Evolutionary conservation across 2,888 invertebrate species (phyloP), one percentile per base, ranked within the genome.

Genomic region (Koerneria pararmatus): DNA sequence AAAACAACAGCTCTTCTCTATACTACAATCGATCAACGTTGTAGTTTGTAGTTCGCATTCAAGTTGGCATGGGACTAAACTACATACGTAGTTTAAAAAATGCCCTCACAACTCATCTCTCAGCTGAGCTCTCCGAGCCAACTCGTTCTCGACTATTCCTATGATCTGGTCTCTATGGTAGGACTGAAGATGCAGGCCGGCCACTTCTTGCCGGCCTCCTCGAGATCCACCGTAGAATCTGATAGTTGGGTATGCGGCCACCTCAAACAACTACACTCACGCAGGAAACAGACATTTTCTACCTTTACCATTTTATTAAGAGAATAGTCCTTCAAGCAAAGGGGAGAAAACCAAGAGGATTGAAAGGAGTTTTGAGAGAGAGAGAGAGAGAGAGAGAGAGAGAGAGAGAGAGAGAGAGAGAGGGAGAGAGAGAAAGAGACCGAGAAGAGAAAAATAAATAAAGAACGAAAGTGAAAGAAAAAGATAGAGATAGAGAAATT

Each of bases 161-260:
- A 63, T 54, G 35, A 63, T 63, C n/a, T 63, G 63, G 41, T 63
- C 63, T n/a, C 63, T 69, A 54, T 73, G 66, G 58, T 79, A 78
- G 3, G 71, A 69, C 48, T 74, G 72, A 5, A 79, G 73, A 11
- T 61, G 66, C 56, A 70, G 34, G 34, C 79, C 79, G 61, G 74
- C 68, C 48, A 74, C 72, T 61, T 79, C 77, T 51, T 76, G 67
- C 8, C 61, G 46, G 53, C 70, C 70, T 32, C 69, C 69, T 8
- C 64, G 71, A 22, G 72, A 60, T 15, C 83, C 83, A 19, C 57
- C 51, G 75, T 87, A 88, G 64, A 88, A 83, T 56, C 86, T 84
- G 6, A 89, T 84, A 4, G 88, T 87, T 0, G 89, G 89, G 81
- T 89, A 89, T 31, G 87, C 87, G 48, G 83, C 83, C 5, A 89